Base-by-base conservation (phyloP, 2,888 invertebrate species). In the Terebella lapidaria region DNA sequence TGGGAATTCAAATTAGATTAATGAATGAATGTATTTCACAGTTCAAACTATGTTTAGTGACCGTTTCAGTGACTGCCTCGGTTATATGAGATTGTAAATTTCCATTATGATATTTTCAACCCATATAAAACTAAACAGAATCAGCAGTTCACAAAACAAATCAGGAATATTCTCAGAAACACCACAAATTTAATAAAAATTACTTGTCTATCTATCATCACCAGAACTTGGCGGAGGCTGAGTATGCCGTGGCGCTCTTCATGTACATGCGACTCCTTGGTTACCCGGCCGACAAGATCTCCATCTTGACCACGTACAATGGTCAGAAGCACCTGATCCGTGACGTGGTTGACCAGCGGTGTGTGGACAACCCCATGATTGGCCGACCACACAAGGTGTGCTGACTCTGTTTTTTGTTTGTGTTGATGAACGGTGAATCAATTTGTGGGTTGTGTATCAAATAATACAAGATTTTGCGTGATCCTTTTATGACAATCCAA, bases 201-300 rank as follows among this genome's bases (percentile, higher is more conserved):
- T n/a, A n/a, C n/a, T n/a, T 35, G n/a, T n/a, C n/a, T 10, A 35
- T 15, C 10, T 35, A 35, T 35, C 42, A 35, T n/a, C 42, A 15
- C 3, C 64, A 86, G 83, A 86, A 86, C 72, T 75, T 86, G 58
- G 86, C 84, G n/a, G 86, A 86, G 76, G 86, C 86, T 3, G 86
- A 99, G 78, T 99, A 94, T 80, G 89, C 94, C 67, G 97, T 97
- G 1, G 96, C 95, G 0, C 87, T 93, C 24, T 99, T 92, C 79
- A 99, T 96, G 93, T 99, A 92, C 79, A 97, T 99, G 97, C 85
- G 99, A 29, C 84, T 99, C 28, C 83, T 96, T 42, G 97, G 97
- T 0, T 99, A 97, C 85, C 94, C 97, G 0, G 91, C 96, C 0
- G 90, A 92, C 63, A 93, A 94, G 81, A 94, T 99, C 69, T 94